Conservation (phyloP, 2,113 vertebrate species). For the Aspiorhynchus laticeps region DNA sequence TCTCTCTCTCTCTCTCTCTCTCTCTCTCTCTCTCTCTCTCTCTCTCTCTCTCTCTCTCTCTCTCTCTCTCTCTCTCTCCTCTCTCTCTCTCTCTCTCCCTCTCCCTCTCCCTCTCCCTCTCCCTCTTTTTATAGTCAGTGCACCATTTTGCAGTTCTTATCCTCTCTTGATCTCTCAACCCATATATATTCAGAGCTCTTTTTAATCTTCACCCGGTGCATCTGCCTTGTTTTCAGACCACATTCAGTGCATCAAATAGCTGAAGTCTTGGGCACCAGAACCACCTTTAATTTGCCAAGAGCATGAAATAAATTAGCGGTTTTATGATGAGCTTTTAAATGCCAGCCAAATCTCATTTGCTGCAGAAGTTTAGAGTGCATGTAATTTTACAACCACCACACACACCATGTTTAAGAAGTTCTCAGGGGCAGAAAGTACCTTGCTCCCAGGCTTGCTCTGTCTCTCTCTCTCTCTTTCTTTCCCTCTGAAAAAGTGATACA, state of each 20-base stretch:
- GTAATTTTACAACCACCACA: constrained; percentile 70
- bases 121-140: constrained; percentile 6
- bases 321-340: constrained; percentile 70
- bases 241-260: constrained; percentile 9
- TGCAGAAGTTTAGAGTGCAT: constrained; percentile 58
- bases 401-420: constrained; percentile 56
- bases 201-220: constrained; percentile 49
- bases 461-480: constrained; percentile 64
- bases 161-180: constrained; percentile 28
- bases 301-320: constrained; percentile 54
- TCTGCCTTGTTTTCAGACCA: constrained; percentile 30
- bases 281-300: constrained; percentile 57
- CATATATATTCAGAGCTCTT: constrained; percentile 40
- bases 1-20: not conserved
- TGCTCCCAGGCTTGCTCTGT: constrained; percentile 57
- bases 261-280: constrained; percentile 35
- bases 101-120: not conserved
- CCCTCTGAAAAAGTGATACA: constrained; percentile 70
- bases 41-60: not conserved
- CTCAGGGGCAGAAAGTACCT: constrained; percentile 31
- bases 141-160: constrained; percentile 23
- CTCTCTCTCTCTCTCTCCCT: not conserved
- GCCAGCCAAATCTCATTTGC: constrained; percentile 60
- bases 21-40: not conserved
- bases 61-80: not conserved